A percentile compares a stretch with the other conserved stretches of the same genome.
Conservation (phyloP, 2,888 invertebrate genomes). For the Sipha maydis region DNA sequence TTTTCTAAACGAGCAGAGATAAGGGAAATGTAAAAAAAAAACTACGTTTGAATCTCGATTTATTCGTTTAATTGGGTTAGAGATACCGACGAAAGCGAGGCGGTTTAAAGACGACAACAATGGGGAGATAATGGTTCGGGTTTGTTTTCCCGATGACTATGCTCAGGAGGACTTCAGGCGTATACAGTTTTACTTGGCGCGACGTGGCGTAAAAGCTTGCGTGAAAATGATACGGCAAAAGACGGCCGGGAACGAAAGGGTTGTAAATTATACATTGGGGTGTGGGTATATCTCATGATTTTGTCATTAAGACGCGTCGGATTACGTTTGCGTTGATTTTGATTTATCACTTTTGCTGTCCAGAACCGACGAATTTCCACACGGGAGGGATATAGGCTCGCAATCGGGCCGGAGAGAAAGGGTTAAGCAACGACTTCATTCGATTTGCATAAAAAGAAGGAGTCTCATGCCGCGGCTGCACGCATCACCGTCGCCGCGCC, state of each 20-base stretch:
- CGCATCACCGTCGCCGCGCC: not conserved
- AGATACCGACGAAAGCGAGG: not conserved
- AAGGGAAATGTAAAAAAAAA: not conserved
- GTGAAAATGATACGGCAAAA: constrained; percentile 37
- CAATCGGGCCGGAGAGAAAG: constrained; percentile 25
- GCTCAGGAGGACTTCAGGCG: not conserved
- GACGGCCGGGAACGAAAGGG: constrained; percentile 46
- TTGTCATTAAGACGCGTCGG: constrained; percentile 60
- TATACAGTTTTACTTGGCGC: not conserved
- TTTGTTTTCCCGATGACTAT: constrained; percentile 10
- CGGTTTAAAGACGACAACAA: not conserved
- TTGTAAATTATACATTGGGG: constrained; percentile 33
- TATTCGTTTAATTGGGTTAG: not conserved
- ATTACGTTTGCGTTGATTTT: constrained; percentile 53
- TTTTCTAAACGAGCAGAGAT: not conserved
- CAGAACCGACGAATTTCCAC: constrained; percentile 42
- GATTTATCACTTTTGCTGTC: constrained; percentile 57
- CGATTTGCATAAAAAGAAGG: constrained; percentile 59
- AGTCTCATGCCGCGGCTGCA: not conserved
- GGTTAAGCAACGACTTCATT: constrained; percentile 55
- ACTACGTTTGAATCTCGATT: not conserved
- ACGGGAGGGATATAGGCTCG: not conserved
- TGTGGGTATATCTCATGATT: constrained; percentile 37
- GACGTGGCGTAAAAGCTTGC: constrained; percentile 50
- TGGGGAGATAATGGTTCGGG: constrained; percentile 30